Conservation (phyloP, 2,797 vertebrate species). For the Malacoraja senta region DNA sequence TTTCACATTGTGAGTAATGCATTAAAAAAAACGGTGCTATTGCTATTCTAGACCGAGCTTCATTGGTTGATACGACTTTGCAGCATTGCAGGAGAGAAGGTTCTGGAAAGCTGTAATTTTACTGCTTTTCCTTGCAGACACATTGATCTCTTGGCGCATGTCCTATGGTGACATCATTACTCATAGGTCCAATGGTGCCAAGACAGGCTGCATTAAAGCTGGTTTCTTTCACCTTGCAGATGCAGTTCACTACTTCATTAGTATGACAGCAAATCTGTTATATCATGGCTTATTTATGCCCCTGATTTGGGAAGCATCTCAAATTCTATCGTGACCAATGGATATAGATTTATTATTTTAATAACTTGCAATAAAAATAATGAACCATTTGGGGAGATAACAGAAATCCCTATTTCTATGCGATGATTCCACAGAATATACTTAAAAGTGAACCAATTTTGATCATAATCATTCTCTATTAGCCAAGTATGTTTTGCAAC, state of each 20-base stretch:
- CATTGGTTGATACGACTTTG: neutral
- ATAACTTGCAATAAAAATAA: neutral
- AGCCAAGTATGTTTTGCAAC: too few species aligned
- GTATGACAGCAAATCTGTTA: neutral
- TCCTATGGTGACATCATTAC: neutral
- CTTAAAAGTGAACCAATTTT: neutral
- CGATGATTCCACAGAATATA: neutral
- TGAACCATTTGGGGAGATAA: too few species aligned
- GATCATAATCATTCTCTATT: neutral
- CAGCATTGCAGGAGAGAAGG: neutral
- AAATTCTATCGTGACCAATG: neutral
- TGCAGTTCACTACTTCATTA: neutral
- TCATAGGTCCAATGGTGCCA: neutral
- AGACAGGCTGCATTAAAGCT: neutral
- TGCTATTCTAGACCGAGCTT: neutral
- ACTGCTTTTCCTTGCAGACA: neutral
- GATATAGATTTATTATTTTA: neutral
- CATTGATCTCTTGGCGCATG: neutral
- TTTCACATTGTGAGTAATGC: neutral
- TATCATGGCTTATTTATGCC: neutral
- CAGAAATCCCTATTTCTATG: neutral
- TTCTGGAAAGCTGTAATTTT: slow-evolving; percentile 14
- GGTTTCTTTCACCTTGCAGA: slow-evolving; percentile 1
- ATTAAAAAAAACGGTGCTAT: neutral
- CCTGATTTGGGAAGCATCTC: neutral